Percentiles rank a stretch among this genome's conserved stretches.
Conservation (phyloP, 2,888 invertebrate species). For the Polylopha cassiicola region DNA sequence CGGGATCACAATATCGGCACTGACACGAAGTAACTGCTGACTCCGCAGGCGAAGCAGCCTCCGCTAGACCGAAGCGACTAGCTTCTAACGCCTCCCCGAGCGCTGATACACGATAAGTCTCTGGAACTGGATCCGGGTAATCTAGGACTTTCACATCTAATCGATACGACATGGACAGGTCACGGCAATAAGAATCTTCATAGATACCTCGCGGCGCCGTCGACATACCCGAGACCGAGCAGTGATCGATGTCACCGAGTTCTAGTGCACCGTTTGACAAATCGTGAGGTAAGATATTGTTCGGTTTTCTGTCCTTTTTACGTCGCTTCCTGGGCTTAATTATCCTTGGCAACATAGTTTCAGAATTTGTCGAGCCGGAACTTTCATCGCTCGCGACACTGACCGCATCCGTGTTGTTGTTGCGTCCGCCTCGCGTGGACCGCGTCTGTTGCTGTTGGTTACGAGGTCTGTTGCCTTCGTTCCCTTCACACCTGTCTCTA, state of each 20-base stretch:
- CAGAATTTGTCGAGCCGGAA: conserved; percentile 80
- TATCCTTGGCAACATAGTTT: conserved; percentile 89
- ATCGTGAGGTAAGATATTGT: conserved; percentile 69
- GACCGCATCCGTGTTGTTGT: conserved; percentile 80
- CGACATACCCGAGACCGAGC: conserved; percentile 57
- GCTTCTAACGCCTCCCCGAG: conserved; percentile 73
- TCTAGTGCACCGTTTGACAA: conserved; percentile 57
- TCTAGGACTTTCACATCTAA: conserved; percentile 66
- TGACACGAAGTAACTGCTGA: conserved; percentile 79
- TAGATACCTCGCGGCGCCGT: conserved; percentile 54
- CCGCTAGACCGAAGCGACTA: conserved; percentile 62
- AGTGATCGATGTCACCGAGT: conserved; percentile 66
- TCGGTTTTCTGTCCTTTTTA: conserved; percentile 91
- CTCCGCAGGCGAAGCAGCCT: conserved; percentile 65
- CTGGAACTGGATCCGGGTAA: conserved; percentile 58
- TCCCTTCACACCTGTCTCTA: conserved; percentile 57
- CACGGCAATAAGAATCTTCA: conserved; percentile 70
- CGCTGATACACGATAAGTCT: conserved; percentile 70
- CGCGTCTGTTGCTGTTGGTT: conserved; percentile 66
- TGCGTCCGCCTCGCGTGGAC: conserved; percentile 58
- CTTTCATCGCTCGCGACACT: conserved; percentile 88
- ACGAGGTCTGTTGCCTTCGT: conserved; percentile 60
- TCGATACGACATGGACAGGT: conserved; percentile 70
- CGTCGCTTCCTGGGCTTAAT: conserved; percentile 93
- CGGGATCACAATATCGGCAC: conserved; percentile 86